Conservation (phyloP, 2,888 invertebrate species). For the Andrena fulva region DNA sequence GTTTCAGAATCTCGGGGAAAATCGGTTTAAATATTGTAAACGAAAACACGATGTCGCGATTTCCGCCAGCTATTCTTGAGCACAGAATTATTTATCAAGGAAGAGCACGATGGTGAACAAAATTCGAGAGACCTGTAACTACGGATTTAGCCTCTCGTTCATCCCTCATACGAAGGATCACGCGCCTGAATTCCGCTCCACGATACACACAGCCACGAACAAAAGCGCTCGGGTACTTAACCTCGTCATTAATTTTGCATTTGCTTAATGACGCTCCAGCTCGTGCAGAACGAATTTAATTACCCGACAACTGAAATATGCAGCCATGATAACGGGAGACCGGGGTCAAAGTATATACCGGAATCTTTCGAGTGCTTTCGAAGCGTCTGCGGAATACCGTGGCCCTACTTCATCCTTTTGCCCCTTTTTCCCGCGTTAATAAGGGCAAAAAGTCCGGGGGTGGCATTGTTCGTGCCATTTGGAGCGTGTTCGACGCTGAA, state of each 20-base stretch:
- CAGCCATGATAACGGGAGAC: not conserved
- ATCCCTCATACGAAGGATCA: constrained; percentile 12
- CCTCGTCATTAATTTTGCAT: constrained; percentile 40
- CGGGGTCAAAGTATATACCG: constrained; percentile 1
- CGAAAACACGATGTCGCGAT: too few relatives aligned
- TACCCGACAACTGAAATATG: constrained; percentile 40
- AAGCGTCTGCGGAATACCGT: constrained; percentile 2
- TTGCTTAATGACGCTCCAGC: constrained; percentile 34
- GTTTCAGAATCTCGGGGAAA: not conserved
- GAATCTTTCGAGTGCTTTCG: constrained; percentile 14
- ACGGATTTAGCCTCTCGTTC: constrained; percentile 18
- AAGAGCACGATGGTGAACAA: not conserved
- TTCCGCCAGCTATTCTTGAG: not conserved
- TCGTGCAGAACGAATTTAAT: constrained; percentile 51
- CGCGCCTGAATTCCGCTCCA: constrained; percentile 5
- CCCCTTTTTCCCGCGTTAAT: constrained; percentile 22
- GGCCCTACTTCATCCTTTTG: not conserved
- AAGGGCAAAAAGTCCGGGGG: constrained; percentile 37
- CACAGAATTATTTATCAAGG: constrained; percentile 25
- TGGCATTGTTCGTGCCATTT: constrained; percentile 54
- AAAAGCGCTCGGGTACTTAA: constrained; percentile 30
- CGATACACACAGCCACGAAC: constrained; percentile 33
- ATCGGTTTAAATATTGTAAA: not conserved
- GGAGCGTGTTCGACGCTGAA: constrained; percentile 50
- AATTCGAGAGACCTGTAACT: constrained; percentile 5